These are phyloP conservation scores for Crotalus horridus DNA, from an alignment of 2,113 vertebrate genomes.

Conservation along the genomic window DNA sequence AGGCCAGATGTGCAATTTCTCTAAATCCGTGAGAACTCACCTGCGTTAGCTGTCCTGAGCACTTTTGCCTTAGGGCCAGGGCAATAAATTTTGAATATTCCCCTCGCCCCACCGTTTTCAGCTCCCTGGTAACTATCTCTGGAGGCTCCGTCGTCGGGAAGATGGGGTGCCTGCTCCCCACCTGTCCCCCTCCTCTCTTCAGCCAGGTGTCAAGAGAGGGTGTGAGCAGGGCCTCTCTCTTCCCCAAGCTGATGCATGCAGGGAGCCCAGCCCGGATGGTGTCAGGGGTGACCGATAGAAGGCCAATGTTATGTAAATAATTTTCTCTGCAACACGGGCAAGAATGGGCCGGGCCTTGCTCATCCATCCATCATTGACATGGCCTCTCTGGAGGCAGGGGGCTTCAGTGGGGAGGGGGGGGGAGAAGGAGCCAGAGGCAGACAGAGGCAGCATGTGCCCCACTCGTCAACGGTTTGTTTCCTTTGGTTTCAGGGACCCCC, in stretches of 20 bases:
- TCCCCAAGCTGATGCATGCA: background rate
- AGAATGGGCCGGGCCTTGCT: conserved; percentile 81
- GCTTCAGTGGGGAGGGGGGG: conserved; percentile 44
- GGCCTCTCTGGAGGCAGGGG: conserved; percentile 75
- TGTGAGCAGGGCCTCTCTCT: background rate
- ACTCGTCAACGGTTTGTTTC: conserved; percentile 93
- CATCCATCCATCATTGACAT: conserved; percentile 95
- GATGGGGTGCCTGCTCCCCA: too few species aligned
- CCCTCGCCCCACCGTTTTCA: background rate
- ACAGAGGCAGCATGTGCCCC: conserved; percentile 87
- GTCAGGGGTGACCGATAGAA: conserved; percentile 24
- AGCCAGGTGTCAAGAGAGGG: background rate
- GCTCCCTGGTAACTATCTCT: background rate
- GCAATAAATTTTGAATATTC: background rate
- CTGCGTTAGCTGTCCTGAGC: background rate
- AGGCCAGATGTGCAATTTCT: background rate
- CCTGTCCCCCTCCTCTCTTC: background rate
- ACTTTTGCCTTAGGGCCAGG: background rate
- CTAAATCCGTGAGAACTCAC: background rate
- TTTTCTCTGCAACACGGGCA: conserved; percentile 87
- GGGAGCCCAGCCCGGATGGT: background rate
- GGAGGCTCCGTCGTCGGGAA: too few species aligned
- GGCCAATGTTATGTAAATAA: conserved; percentile 97
- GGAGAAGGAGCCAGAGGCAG: conserved; percentile 76
- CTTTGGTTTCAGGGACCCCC: conserved; percentile 72